Evolutionary conservation across 1,140 invertebrate species (phyloP), one percentile per base, ranked within the genome.

Genomic region (Aphidius ervi): DNA sequence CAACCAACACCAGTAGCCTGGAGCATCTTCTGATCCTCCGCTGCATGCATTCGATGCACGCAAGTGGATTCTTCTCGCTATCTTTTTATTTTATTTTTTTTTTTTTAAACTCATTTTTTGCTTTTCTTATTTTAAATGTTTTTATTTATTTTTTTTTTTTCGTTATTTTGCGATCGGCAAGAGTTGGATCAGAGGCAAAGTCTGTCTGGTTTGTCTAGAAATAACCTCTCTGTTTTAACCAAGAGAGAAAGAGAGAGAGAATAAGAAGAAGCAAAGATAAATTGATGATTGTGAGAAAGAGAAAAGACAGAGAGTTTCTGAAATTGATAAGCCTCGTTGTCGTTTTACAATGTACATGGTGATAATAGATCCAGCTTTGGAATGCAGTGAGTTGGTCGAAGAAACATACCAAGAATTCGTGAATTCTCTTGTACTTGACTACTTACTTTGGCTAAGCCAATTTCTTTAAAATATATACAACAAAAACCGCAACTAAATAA

Each of bases 1-100:
- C 68, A 65, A 67, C 68, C 71, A 78, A 78, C 70, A 76, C 76
- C 75, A 67, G 76, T 78, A 78, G 76, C 74, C 74, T 62, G 69
- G 65, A 67, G 72, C 71, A 71, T 73, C 71, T 72, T 73, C 73
- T 74, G 69, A 74, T 75, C 70, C 70, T 61, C 62, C 10, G 20
- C 9, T 10, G 23, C 46, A 49, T 49, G 9, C 20, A 58, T 49
- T 50, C 46, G 41, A 37, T 53, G 59, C 52, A 54, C 54, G 40
- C 47, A 23, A 45, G 40, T 57, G 46, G 37, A 53, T 53, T 49
- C 46, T 40, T 56, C 43, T 39, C 10, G 46, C 31, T 40, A 9
- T 58, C 40, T 31, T 40, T 10, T 31, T 42, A 40, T 52, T 49
- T n/a, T n/a, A n/a, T n/a, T n/a, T n/a, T n/a, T n/a, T n/a, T n/a